Evolutionary conservation across 2,113 vertebrate species (phyloP).

Genomic region (Ictidomys tridecemlineatus): DNA sequence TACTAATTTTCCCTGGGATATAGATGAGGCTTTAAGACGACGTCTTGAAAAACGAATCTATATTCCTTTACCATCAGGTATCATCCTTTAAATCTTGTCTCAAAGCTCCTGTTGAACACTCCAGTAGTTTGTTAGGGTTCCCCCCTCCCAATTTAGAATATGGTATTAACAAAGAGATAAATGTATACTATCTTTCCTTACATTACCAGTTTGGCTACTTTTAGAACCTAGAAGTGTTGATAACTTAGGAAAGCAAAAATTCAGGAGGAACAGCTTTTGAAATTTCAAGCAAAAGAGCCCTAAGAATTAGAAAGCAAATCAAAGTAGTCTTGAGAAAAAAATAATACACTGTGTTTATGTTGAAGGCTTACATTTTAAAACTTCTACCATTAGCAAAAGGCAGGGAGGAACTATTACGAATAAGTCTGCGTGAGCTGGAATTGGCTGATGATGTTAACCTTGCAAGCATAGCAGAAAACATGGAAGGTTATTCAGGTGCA

Average conservation of each 20-base stretch:
- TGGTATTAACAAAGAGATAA: not conserved
- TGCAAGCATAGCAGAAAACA: constrained; percentile 95
- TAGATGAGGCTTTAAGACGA: constrained; percentile 97
- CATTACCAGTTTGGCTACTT: not conserved
- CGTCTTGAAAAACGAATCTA: constrained; percentile 98
- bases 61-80: constrained; percentile 98
- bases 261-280: not conserved
- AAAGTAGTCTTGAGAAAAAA: not conserved
- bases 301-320: not conserved
- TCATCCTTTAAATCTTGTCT: not conserved
- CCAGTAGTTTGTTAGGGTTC: not conserved
- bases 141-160: not conserved
- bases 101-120: constrained; percentile 5
- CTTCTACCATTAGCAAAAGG: constrained; percentile 91
- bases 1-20: constrained; percentile 99
- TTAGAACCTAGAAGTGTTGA: not conserved
- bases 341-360: not conserved
- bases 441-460: constrained; percentile 95
- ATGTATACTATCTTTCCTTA: not conserved
- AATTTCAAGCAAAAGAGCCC: constrained; percentile 1
- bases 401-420: constrained; percentile 95
- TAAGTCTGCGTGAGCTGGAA: constrained; percentile 97
- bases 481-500: constrained; percentile 98
- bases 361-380: constrained; percentile 63
- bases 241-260: not conserved